These are phyloP conservation scores for Ernsta delagoae DNA, from an alignment of 2,888 invertebrate species.

Conservation along the genomic window DNA sequence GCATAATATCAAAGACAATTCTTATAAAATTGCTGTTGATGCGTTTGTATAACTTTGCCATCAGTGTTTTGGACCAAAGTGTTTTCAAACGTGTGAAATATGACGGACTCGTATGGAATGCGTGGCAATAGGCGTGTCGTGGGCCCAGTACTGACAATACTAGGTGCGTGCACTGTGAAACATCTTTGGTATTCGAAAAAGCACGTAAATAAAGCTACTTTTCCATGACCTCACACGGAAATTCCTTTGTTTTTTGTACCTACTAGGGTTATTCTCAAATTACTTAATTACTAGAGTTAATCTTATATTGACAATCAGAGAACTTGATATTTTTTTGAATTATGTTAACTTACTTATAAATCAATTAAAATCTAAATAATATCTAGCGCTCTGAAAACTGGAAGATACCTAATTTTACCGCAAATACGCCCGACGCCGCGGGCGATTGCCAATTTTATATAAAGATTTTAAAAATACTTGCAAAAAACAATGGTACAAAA, in stretches of 20 bases:
- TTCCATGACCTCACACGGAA: not conserved
- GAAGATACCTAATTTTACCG: too few species aligned
- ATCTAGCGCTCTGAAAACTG: too few species aligned
- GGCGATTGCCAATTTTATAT: not conserved
- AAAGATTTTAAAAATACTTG: not conserved
- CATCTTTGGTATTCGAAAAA: not conserved
- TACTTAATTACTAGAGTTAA: too few species aligned
- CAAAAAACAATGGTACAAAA: conserved; percentile 3
- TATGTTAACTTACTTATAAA: too few species aligned
- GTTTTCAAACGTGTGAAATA: conserved; percentile 10
- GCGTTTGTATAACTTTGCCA: not conserved
- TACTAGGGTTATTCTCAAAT: too few species aligned
- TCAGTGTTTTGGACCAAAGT: not conserved
- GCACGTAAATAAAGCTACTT: not conserved
- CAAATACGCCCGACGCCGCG: not conserved
- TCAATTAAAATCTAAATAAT: too few species aligned
- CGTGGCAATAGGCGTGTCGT: not conserved
- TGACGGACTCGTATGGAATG: conserved; percentile 3
- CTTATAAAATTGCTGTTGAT: not conserved
- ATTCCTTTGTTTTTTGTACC: too few species aligned
- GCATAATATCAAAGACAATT: too few species aligned
- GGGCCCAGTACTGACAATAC: not conserved
- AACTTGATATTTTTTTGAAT: too few species aligned
- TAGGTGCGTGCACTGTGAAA: not conserved
- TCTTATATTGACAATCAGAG: too few species aligned